Evolutionary conservation across 2,888 invertebrate species (phyloP), one percentile per base, ranked within the genome.

Genomic region (Eutolmus rufibarbis): DNA sequence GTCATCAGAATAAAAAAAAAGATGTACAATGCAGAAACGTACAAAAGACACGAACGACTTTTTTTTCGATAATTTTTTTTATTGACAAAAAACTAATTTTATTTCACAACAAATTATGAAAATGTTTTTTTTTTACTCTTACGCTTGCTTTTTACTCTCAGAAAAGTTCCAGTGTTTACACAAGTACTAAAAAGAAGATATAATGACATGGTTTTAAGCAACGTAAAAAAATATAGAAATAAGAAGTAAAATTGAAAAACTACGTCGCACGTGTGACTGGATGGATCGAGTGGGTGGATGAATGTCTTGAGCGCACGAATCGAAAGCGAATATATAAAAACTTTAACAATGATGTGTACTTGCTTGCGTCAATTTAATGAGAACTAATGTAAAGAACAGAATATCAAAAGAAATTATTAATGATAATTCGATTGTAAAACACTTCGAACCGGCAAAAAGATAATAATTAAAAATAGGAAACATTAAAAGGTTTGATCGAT

Each of bases 91-190:
- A 85, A 74, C 31, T 85, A 46, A 85, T 74, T 74, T 74, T 40
- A 51, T 86, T 86, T 86, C 78, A 86, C 86, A 86, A 86, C 66
- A 86, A 78, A 86, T 76, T 37, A 78, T 86, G 86, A 86, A 86
- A 78, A 57, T 56, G 46, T 86, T 40, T 23, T 16, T 56, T 56
- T 56, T n/a, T 66, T 23, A 28, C 28, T 57, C 37, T 37, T 86
- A 86, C 51, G 56, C 14, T 86, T 86, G n/a, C 34, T 76, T 51
- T 34, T 85, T 74, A 74, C 85, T 85, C 85, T 85, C 85, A 85
- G 85, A 85, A 85, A 74, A 74, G 74, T 85, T 85, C 23, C 28
- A 66, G 28, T 84, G 34, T 37, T 66, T 85, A 43, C 43, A 74
- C 51, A 43, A 40, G 14, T 46, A 43, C 28, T 74, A 28, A 85